Base-by-base conservation (phyloP, 2,113 vertebrate species). In the Athene cunicularia region DNA sequence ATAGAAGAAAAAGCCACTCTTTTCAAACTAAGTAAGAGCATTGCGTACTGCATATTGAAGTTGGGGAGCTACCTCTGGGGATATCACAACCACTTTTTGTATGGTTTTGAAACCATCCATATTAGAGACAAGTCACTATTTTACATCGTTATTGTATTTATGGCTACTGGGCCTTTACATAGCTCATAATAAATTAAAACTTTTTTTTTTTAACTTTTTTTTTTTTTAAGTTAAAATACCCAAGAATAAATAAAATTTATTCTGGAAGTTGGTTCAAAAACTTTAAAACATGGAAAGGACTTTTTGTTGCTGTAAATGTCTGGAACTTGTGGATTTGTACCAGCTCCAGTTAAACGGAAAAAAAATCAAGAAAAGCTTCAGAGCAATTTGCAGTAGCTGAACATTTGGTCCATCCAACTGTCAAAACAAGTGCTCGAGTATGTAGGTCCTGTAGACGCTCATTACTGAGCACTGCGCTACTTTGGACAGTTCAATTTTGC, bases 141-240 rank as follows among this genome's bases (percentile, higher is more conserved):
- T 55, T 6, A 5, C 8, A 5, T 50, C 60, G 21, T 47, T 72
- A 50, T 5, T 0, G 0, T 16, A n/a, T 70, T 35, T 37, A 72
- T 32, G 59, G 35, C 62, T 21, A 53, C 22, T 11, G 30, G 63
- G 62, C 72, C 50, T 71, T 56, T 24, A 35, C n/a, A 45, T 4
- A 13, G 9, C 24, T 73, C 67, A 81, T 86, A 90, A 74, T 52
- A 73, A 76, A 96, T 62, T 37, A 70, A 58, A 88, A 26, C 15
- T 47, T 47, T 21, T 47, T 47, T 47, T 47, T 21, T 47, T 20
- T 20, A 47, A 47, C 19, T 47, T 47, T 8, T 37, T 39, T 39
- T 39, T 39, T 39, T 39, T 39, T 39, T 9, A 47, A 47, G 21
- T 47, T 47, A 47, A 47, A 47, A 47, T 21, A 20, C 20, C 4